Evolutionary conservation across 2,797 vertebrate species (phyloP), one percentile per base, ranked within the genome.

Genomic region (Tiaroga cobitis): DNA sequence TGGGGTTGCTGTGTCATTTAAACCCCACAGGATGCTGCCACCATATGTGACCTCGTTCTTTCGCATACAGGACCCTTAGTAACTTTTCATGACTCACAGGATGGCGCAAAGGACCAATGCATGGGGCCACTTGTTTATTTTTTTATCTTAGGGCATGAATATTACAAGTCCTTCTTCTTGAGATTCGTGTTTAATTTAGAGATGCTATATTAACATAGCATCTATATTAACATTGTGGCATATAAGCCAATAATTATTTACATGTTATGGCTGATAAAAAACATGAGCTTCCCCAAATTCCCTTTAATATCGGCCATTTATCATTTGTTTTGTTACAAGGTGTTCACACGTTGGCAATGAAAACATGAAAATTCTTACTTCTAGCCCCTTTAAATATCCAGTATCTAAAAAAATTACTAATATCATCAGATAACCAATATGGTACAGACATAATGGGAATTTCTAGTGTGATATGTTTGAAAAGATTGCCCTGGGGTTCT

Each of bases 1-100:
- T 29, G 8, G 49, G 34, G 11, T 37, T 75, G 29, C 29, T 75
- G 73, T 54, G 73, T 37, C 49, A 56, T 75, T 37, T 75, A 54
- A 75, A 54, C 49, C 73, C 73, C 73, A 75, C 19, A 54, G 29
- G 73, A 54, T 54, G 10, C 49, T 54, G 49, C 49, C 49, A 37
- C 73, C 19, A 75, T 34, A 75, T 54, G 49, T 21, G 29, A 75
- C 29, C 5, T 34, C 29, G 1, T 37, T 7, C 11, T 37, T 76
- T 37, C 37, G 49, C 32, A n/a, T 37, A 24, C 19, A 37, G 49
- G 4, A 21, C 19, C 73, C 29, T 75, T 51, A 32, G 10, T 74
- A 11, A 32, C 43, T 10, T 9, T 51, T 74, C 43, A 32, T 51
- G 18, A 74, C 72, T 19, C 8, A 29, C 18, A 51, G 9, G 8